Base-by-base conservation (phyloP, 1,140 invertebrate species). In the Halyomorpha halys region DNA sequence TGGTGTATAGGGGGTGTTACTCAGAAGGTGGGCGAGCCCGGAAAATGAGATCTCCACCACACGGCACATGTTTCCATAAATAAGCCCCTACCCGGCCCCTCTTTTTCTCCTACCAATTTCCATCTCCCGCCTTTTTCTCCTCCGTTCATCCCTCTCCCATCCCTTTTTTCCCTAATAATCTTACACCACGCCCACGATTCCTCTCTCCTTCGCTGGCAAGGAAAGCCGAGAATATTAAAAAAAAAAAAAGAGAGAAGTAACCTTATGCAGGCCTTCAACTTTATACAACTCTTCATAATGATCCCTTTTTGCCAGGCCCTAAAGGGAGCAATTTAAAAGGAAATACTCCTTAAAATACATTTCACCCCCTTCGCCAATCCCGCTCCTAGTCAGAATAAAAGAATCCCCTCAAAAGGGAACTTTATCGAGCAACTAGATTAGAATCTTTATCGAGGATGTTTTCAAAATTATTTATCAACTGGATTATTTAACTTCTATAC, bases 301-400 rank as follows among this genome's bases (percentile, higher is more conserved):
- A 56, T 56, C 53, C 23, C 53, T 16, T 25, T 23, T 25, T 23
- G 23, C 18, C 19, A 23, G 53, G 18, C 53, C 53, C 18, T 56
- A 56, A 56, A 56, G 53, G 53, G 53, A 56, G 53, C 53, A 56
- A 56, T 56, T 56, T 56, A 56, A 25, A 56, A 23, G 53, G 53
- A 56, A 56, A 56, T 56, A 56, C 53, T 56, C 53, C 53, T 56
- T 56, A 25, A 56, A 56, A 56, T 56, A 56, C 53, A 56, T 56
- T 56, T 56, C 53, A 23, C 23, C 53, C 53, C 23, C 23, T 25
- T 23, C 18, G 18, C 23, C 53, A 56, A 16, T 56, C 23, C 53
- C 23, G 53, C 18, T 25, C 23, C 53, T 56, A 23, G 18, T 25
- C 53, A 23, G 53, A 25, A 56, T 56, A 56, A 56, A 56, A 56